These are phyloP conservation scores for Apamea epomidion DNA, from an alignment of 2,888 invertebrate genomes.

Conservation along the genomic window DNA sequence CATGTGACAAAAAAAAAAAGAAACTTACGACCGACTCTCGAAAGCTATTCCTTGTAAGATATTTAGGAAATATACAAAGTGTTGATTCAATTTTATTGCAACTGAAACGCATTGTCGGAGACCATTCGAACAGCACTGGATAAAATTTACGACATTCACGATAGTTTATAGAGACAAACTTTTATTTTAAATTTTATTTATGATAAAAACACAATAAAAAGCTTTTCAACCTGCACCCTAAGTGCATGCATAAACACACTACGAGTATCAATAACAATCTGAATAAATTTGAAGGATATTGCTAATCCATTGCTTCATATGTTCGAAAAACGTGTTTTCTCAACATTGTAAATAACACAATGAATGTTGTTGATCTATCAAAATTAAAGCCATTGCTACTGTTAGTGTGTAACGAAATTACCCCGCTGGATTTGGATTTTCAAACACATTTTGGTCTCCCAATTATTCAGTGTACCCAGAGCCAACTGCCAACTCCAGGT, in stretches of 20 bases:
- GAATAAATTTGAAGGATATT: background rate
- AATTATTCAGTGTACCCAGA: constrained; percentile 17
- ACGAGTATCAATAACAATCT: background rate
- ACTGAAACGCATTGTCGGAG: constrained; percentile 11
- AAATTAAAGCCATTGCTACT: background rate
- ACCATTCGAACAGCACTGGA: constrained; percentile 1
- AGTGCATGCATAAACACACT: too few relatives aligned
- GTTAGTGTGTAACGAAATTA: too few relatives aligned
- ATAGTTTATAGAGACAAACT: constrained; percentile 1
- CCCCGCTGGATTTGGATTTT: background rate
- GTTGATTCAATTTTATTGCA: constrained; percentile 24
- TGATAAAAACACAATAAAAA: background rate
- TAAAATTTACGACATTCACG: constrained; percentile 9
- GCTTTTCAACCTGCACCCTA: background rate
- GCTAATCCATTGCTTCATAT: background rate
- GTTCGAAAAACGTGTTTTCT: background rate
- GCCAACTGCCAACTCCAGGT: background rate
- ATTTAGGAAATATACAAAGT: constrained; percentile 4
- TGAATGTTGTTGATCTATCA: background rate
- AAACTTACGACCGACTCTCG: too few relatives aligned
- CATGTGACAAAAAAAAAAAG: too few relatives aligned
- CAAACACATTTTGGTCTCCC: background rate
- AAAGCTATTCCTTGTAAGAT: too few relatives aligned
- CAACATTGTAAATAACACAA: background rate
- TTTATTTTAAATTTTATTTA: constrained; percentile 7